Evolutionary conservation across 2,888 invertebrate genomes (phyloP).

Genomic region (Lepas anatifera): DNA sequence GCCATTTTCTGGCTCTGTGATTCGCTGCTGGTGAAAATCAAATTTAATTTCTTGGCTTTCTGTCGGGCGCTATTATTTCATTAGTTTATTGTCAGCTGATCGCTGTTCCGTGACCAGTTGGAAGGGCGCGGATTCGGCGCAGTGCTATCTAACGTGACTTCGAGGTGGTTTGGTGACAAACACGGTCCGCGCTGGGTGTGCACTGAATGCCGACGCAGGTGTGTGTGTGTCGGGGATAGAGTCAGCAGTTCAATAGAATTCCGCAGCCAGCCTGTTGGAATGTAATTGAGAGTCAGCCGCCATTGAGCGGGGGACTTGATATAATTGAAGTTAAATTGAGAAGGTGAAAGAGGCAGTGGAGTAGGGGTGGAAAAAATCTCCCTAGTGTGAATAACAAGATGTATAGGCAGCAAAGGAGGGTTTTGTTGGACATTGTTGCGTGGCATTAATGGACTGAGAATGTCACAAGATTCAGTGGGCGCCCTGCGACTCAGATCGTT

Average conservation of each 20-base stretch:
- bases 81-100: not conserved
- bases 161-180: not conserved
- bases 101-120: not conserved
- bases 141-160: not conserved
- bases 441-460: not conserved
- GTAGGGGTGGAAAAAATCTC: conserved; percentile 4
- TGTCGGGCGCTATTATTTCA: conserved; percentile 5
- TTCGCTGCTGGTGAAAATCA: not conserved
- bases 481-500: not conserved
- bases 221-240: not conserved
- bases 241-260: not conserved
- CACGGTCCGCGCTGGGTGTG: not conserved
- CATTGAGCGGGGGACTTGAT: conserved; percentile 1
- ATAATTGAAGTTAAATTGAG: conserved; percentile 10
- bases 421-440: not conserved
- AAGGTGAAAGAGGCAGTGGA: conserved; percentile 1
- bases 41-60: conserved; percentile 10
- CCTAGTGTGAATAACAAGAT: not conserved
- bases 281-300: conserved; percentile 5
- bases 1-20: conserved; percentile 4
- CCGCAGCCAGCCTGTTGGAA: not conserved
- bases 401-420: conserved; percentile 4
- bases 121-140: not conserved
- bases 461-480: not conserved
- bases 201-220: not conserved